Conservation (phyloP, 2,888 invertebrate species). For the Embidobia sp. region DNA sequence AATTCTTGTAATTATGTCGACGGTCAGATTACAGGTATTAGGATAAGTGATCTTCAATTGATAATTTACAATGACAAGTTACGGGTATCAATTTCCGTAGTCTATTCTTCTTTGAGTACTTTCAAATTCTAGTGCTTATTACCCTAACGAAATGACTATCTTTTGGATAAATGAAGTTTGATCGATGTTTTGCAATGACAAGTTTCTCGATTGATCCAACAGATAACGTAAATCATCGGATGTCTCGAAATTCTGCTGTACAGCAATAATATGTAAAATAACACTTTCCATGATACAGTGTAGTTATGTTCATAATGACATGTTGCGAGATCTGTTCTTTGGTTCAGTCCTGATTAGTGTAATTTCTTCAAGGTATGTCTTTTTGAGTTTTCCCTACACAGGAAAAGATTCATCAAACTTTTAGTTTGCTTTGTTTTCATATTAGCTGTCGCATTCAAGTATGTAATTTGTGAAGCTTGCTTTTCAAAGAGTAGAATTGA, state of each 20-base stretch:
- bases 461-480: no score
- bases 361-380: no score
- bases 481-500: no score
- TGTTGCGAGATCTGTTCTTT: background rate
- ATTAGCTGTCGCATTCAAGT: no score
- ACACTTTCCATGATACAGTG: conserved; percentile 5
- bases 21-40: conserved; percentile 17
- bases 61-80: conserved; percentile 30
- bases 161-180: conserved; percentile 16
- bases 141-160: conserved; percentile 16
- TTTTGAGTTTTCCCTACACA: no score
- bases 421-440: no score
- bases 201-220: background rate
- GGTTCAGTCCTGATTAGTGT: no score
- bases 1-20: conserved; percentile 3
- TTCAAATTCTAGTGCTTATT: conserved; percentile 23
- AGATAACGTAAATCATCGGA: background rate
- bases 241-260: background rate
- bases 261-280: conserved; percentile 4
- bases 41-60: conserved; percentile 19
- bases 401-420: no score
- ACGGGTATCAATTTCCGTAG: conserved; percentile 4
- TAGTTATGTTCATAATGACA: background rate
- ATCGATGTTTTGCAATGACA: conserved; percentile 15
- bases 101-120: conserved; percentile 10